Percentiles rank a stretch among this genome's conserved stretches.
phyloP scores from a whole-genome alignment of 2,113 vertebrate species.

The Periophthalmus modestus region DNA sequence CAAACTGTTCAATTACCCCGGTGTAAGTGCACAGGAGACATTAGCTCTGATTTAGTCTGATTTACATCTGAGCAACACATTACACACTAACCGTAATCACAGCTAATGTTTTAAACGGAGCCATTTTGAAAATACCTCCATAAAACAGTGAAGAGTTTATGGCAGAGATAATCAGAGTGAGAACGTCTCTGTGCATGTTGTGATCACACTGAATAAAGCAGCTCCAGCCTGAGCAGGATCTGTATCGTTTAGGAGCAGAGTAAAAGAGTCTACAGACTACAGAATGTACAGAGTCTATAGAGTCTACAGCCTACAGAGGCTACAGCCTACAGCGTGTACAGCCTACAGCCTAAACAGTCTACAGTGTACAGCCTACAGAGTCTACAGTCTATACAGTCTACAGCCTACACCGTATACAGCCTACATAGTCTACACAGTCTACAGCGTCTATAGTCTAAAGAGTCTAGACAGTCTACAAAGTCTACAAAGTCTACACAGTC shows the following conservation, averaged over 20 bases:
- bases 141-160: background rate
- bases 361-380: no score
- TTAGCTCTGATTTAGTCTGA: background rate
- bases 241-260: constrained; percentile 38
- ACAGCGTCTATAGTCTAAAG: no score
- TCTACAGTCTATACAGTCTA: no score
- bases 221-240: constrained; percentile 45
- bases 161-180: constrained; percentile 11
- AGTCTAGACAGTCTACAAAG: constrained; percentile 10
- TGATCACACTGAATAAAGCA: no score
- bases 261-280: background rate
- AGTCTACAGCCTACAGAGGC: no score
- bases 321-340: no score
- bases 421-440: no score
- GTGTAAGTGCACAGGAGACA: background rate
- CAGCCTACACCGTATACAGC: no score
- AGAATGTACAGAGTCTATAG: no score
- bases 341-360: no score
- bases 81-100: background rate
- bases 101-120: background rate
- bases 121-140: background rate
- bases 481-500: no score
- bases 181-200: background rate
- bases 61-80: background rate
- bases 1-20: background rate